These are phyloP conservation scores for Abrostola triplasia DNA, from an alignment of 2,888 invertebrate species.

Conservation along the genomic window DNA sequence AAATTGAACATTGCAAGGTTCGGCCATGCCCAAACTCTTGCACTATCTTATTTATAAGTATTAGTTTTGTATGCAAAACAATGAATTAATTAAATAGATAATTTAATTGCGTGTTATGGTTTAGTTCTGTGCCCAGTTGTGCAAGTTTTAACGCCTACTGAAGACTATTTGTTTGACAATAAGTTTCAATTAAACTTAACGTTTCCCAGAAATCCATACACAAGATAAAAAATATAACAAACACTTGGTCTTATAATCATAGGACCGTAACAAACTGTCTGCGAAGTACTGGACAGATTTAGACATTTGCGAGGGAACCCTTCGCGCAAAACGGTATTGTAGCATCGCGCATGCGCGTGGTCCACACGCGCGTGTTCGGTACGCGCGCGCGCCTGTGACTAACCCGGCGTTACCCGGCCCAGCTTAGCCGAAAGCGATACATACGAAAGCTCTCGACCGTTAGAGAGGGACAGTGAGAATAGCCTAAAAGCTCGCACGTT, in stretches of 20 bases:
- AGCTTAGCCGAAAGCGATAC: constrained; percentile 74
- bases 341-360: constrained; percentile 54
- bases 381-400: constrained; percentile 85
- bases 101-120: constrained; percentile 1
- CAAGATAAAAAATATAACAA: constrained; percentile 43
- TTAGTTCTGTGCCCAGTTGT: constrained; percentile 23
- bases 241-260: constrained; percentile 56
- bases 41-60: constrained; percentile 15
- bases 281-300: constrained; percentile 63
- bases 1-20: constrained; percentile 49
- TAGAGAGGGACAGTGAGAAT: constrained; percentile 73
- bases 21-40: constrained; percentile 23
- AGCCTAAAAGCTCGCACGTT: constrained; percentile 70
- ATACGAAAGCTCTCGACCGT: constrained; percentile 75
- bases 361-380: constrained; percentile 71
- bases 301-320: constrained; percentile 57
- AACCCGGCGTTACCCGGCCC: constrained; percentile 63
- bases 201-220: constrained; percentile 63
- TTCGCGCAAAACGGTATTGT: constrained; percentile 48
- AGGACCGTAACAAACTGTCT: constrained; percentile 61
- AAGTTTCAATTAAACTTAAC: constrained; percentile 29
- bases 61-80: background rate
- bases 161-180: constrained; percentile 15
- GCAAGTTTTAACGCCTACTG: constrained; percentile 20
- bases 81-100: constrained; percentile 5